Conservation (phyloP, 2,797 vertebrate species). For the Rhinatrema bivittatum region DNA sequence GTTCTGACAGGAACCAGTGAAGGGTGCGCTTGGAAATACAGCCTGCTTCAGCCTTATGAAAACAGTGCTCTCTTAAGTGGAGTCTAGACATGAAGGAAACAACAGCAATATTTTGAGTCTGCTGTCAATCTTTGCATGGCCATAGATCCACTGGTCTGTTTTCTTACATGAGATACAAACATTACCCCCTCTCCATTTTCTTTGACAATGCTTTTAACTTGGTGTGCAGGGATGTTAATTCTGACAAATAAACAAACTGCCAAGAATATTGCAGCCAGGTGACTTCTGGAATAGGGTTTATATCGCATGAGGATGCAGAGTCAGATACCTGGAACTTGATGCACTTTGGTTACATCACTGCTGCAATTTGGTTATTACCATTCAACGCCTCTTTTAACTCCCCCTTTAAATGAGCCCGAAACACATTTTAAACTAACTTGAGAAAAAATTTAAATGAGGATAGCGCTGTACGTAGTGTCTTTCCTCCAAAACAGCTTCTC, state of each 20-base stretch:
- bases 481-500: not conserved
- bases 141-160: slow-evolving; percentile 23
- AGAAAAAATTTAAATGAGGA: not conserved
- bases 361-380: too few relatives aligned
- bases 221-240: not conserved
- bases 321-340: too few relatives aligned
- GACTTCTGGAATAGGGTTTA: too few relatives aligned
- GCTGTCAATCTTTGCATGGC: slow-evolving; percentile 32
- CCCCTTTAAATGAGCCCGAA: too few relatives aligned
- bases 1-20: slow-evolving; percentile 63
- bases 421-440: not conserved
- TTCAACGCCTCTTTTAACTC: too few relatives aligned
- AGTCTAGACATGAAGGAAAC: slow-evolving; percentile 45
- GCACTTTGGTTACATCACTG: too few relatives aligned
- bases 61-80: slow-evolving; percentile 53
- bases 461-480: not conserved
- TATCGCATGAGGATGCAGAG: too few relatives aligned
- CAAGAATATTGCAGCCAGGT: too few relatives aligned
- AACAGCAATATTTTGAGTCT: slow-evolving; percentile 44
- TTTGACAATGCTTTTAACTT: slow-evolving; percentile 6
- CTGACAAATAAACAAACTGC: not conserved
- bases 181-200: slow-evolving; percentile 19
- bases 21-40: slow-evolving; percentile 56
- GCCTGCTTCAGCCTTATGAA: slow-evolving; percentile 64
- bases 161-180: slow-evolving; percentile 16